Evolutionary conservation across 2,888 invertebrate genomes (phyloP).

Genomic region (Melinopterus prodromus): DNA sequence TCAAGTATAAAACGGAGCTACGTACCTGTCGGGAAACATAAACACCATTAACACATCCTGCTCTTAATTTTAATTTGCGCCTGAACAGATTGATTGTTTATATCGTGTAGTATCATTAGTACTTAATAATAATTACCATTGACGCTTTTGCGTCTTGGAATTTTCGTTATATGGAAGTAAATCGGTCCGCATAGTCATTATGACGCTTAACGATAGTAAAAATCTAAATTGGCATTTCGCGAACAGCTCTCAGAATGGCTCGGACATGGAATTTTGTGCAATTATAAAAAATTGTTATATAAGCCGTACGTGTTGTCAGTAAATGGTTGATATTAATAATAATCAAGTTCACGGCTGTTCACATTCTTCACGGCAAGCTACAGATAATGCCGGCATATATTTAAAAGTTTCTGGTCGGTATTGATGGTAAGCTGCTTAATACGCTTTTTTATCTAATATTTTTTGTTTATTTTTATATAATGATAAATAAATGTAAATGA

Average conservation of each 20-base stretch:
- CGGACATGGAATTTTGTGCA: background rate
- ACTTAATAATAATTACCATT: background rate
- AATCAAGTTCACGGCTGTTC: background rate
- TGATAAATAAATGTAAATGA: too few relatives aligned
- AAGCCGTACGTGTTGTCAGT: background rate
- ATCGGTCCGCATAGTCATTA: background rate
- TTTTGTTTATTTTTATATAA: too few relatives aligned
- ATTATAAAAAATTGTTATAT: background rate
- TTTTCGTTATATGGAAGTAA: background rate
- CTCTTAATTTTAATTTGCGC: background rate
- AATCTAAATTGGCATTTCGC: background rate
- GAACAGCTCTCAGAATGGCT: background rate
- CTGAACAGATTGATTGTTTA: background rate
- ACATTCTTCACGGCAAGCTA: background rate
- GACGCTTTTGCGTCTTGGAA: background rate
- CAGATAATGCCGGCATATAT: background rate
- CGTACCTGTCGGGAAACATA: background rate
- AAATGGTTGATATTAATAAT: constrained; percentile 4
- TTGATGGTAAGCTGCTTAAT: too few relatives aligned
- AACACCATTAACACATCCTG: background rate
- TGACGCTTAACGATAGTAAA: background rate
- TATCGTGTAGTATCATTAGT: background rate
- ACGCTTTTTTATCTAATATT: too few relatives aligned
- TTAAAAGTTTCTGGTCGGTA: too few relatives aligned
- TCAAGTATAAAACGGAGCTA: background rate